Evolutionary conservation across 2,113 vertebrate species (phyloP).

Genomic region (Ciconia maguari): DNA sequence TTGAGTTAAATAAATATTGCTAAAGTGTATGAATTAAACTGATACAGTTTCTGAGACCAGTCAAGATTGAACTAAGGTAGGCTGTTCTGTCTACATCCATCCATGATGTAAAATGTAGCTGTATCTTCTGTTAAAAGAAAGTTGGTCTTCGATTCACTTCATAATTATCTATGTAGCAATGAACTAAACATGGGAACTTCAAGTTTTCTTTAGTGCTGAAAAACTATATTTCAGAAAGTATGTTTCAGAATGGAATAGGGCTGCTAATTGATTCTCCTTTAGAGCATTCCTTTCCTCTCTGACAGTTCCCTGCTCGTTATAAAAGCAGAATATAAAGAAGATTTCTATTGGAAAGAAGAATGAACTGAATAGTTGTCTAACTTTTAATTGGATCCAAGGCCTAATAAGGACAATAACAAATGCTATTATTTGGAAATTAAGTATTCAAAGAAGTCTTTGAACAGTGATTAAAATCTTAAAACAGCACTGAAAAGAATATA

Average conservation of each 20-base stretch:
- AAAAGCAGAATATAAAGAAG: constrained; percentile 33
- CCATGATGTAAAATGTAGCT: not conserved
- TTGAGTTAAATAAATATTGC: not conserved
- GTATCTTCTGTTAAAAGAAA: not conserved
- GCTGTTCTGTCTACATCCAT: not conserved
- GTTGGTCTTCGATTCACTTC: not conserved
- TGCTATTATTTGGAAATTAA: constrained; percentile 56
- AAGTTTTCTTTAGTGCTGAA: not conserved
- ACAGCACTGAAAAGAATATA: not conserved
- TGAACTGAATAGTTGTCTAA: constrained; percentile 13
- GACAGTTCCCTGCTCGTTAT: constrained; percentile 1
- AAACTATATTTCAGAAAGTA: not conserved
- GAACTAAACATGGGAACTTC: not conserved
- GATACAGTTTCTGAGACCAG: not conserved
- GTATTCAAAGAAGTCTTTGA: constrained; percentile 53
- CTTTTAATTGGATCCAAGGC: constrained; percentile 44
- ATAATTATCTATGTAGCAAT: not conserved
- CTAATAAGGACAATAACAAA: constrained; percentile 52
- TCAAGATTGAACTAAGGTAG: not conserved
- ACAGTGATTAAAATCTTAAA: constrained; percentile 47
- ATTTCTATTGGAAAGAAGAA: constrained; percentile 7
- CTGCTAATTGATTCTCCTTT: constrained; percentile 39
- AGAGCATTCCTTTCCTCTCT: not conserved
- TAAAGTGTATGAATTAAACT: not conserved
- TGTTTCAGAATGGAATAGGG: not conserved